Conservation (phyloP, 2,888 invertebrate genomes). For the Hyppa rectilinea region DNA sequence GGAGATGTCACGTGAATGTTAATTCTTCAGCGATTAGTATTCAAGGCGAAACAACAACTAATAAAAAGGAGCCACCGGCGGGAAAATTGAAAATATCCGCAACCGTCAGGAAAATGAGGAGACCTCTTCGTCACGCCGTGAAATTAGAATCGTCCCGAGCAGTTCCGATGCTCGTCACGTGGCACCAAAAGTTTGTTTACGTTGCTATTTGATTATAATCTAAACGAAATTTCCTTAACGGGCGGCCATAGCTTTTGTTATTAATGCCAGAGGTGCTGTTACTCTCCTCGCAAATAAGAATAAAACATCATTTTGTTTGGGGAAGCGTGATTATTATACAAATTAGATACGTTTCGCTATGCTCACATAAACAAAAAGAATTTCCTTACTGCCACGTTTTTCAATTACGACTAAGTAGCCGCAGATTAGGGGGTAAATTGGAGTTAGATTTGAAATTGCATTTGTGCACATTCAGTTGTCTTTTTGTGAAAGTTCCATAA, state of each 20-base stretch:
- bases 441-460: conserved; percentile 38
- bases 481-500: conserved; percentile 19
- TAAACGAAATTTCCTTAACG: conserved; percentile 78
- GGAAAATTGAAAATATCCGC: conserved; percentile 90
- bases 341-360: conserved; percentile 60
- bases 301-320: conserved; percentile 63
- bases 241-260: conserved; percentile 72
- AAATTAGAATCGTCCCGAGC: conserved; percentile 84
- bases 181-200: conserved; percentile 86
- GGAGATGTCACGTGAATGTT: conserved; percentile 82
- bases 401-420: conserved; percentile 48
- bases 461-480: conserved; percentile 18
- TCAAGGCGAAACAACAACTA: conserved; percentile 89
- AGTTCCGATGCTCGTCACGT: conserved; percentile 84
- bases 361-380: conserved; percentile 50
- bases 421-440: conserved; percentile 27
- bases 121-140: conserved; percentile 86
- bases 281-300: conserved; percentile 64
- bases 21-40: conserved; percentile 86
- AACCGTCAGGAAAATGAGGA: conserved; percentile 88
- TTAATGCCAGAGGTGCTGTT: conserved; percentile 67
- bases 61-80: conserved; percentile 87
- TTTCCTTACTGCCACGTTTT: conserved; percentile 41
- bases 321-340: conserved; percentile 67
- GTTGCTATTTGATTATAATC: conserved; percentile 85